Conservation (phyloP, 2,888 invertebrate species). For the Cheilosia scutellata region DNA sequence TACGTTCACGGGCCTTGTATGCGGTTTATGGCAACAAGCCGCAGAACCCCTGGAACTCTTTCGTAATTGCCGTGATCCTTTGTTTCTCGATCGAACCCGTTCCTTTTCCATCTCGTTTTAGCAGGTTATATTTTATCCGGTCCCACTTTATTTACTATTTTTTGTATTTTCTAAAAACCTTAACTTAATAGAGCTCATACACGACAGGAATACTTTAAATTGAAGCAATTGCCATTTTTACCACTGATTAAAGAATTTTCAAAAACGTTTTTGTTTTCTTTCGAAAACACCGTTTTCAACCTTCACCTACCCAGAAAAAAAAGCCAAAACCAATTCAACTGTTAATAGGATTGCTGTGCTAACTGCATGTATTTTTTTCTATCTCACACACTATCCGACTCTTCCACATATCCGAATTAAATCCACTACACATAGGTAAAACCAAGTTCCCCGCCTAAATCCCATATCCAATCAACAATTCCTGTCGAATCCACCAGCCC, state of each 20-base stretch:
- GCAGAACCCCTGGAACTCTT: no score
- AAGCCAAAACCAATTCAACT: slow-evolving; percentile 36
- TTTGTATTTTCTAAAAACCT: no score
- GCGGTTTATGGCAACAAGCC: no score
- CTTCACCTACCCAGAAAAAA: slow-evolving; percentile 55
- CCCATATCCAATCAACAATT: not conserved
- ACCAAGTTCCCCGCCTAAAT: slow-evolving; percentile 33
- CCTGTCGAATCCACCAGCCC: not conserved
- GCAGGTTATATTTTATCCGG: no score
- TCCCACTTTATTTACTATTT: no score
- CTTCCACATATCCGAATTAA: not conserved
- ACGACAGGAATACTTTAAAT: no score
- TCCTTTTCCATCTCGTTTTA: no score
- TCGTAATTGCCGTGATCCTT: no score
- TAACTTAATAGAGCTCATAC: no score
- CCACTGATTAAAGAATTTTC: not conserved
- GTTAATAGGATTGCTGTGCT: slow-evolving; percentile 76
- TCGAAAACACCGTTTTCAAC: not conserved
- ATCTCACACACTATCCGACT: slow-evolving; percentile 77
- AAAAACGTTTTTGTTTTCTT: not conserved
- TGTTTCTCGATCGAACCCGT: no score
- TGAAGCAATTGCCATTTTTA: not conserved
- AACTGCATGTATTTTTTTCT: slow-evolving; percentile 81
- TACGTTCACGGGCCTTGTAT: no score
- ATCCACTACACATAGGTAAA: slow-evolving; percentile 42